These are phyloP conservation scores for Incurvaria masculella DNA, from an alignment of 2,888 invertebrate genomes.

Conservation along the genomic window DNA sequence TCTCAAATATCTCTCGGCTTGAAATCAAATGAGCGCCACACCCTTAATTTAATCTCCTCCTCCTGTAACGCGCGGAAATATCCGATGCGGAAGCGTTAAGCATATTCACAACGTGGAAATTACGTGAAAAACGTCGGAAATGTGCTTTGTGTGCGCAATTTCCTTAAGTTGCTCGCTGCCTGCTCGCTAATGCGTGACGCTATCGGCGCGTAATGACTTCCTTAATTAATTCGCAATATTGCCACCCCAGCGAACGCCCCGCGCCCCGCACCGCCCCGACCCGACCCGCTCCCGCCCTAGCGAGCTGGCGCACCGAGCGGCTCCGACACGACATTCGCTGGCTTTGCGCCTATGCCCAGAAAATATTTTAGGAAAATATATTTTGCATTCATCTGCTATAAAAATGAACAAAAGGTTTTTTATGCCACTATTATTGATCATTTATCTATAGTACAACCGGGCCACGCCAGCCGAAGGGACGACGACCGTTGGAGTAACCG, in stretches of 20 bases:
- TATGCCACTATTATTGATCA: no score
- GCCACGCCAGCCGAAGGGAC: no score
- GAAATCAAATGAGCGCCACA: no score
- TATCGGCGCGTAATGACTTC: conserved; percentile 55
- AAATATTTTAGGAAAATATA: no score
- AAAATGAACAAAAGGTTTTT: no score
- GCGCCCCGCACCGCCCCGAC: neutral
- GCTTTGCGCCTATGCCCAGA: neutral
- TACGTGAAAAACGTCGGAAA: conserved; percentile 46
- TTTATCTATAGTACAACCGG: no score
- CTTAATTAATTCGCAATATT: conserved; percentile 55
- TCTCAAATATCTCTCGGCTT: no score
- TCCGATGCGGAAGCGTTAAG: neutral
- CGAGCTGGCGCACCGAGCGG: neutral
- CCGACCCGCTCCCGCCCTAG: neutral
- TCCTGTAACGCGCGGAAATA: neutral
- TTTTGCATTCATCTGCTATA: no score
- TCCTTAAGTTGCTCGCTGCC: conserved; percentile 33
- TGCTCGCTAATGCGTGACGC: conserved; percentile 39
- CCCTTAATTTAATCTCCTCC: neutral
- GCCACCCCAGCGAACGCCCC: conserved; percentile 11
- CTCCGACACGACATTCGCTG: neutral
- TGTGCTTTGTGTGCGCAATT: conserved; percentile 54
- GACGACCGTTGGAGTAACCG: no score
- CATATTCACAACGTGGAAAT: neutral